Conservation (phyloP, 1,140 invertebrate genomes). For the Charaxes varanes region DNA sequence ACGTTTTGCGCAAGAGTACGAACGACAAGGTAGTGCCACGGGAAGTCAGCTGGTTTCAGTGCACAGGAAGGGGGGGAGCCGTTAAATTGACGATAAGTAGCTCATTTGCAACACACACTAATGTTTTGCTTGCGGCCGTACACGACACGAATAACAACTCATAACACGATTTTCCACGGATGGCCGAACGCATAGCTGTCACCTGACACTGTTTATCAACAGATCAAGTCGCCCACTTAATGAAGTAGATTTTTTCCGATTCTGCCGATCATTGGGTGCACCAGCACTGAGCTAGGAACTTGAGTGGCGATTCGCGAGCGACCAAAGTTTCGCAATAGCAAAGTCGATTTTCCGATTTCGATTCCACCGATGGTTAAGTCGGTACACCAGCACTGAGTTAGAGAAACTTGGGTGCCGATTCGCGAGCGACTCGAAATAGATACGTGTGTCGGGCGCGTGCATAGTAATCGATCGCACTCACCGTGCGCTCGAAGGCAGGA, state of each 20-base stretch:
- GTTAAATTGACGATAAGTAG: constrained; percentile 10
- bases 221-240: constrained; percentile 31
- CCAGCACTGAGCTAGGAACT: constrained; percentile 30
- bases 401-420: constrained; percentile 17
- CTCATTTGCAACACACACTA: constrained; percentile 2
- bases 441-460: constrained; percentile 47
- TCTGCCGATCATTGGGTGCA: constrained; percentile 8
- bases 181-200: constrained; percentile 22
- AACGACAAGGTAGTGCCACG: constrained; percentile 33
- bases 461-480: constrained; percentile 67
- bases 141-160: constrained; percentile 22
- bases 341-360: no score
- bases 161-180: constrained; percentile 38
- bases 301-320: constrained; percentile 34
- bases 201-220: constrained; percentile 64
- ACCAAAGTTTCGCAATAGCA: no score
- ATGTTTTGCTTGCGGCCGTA: constrained; percentile 10
- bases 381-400: constrained; percentile 29
- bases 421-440: constrained; percentile 66
- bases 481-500: constrained; percentile 56
- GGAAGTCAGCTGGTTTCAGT: constrained; percentile 51
- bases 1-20: constrained; percentile 40
- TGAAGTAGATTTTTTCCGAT: constrained; percentile 30
- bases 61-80: constrained; percentile 7
- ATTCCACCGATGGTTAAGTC: no score